Evolutionary conservation across 2,113 vertebrate genomes (phyloP).

Genomic region (Halcyon malimbica): DNA sequence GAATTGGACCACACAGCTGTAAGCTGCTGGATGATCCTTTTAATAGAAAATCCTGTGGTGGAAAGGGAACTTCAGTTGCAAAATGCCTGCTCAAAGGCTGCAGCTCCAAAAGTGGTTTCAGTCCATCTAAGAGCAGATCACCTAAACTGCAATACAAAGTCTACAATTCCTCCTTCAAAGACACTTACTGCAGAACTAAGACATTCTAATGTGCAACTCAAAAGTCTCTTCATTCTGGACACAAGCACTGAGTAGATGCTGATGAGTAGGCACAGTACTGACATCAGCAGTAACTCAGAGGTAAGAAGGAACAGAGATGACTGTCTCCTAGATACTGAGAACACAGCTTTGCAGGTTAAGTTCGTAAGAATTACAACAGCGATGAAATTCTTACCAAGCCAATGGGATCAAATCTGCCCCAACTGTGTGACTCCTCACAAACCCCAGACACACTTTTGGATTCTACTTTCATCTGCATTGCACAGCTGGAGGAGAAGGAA

Average conservation of each 20-base stretch:
- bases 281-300: not conserved
- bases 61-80: not conserved
- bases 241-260: not conserved
- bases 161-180: not conserved
- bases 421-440: not conserved
- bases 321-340: not conserved
- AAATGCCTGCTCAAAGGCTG: not conserved
- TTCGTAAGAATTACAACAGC: not conserved
- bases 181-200: not conserved
- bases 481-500: not conserved
- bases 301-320: not conserved
- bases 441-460: not conserved
- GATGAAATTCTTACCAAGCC: not conserved
- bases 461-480: not conserved
- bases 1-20: not conserved
- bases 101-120: not conserved
- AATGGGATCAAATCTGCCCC: not conserved
- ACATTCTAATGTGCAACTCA: not conserved
- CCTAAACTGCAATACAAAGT: not conserved
- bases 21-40: not conserved
- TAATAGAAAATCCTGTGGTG: not conserved
- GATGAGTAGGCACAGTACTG: not conserved
- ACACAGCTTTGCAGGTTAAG: not conserved
- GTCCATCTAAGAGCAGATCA: not conserved
- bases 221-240: not conserved